Evolutionary conservation across 2,888 invertebrate genomes (phyloP), one percentile per base, ranked within the genome.

Genomic region (Kryphioiulus occultus): DNA sequence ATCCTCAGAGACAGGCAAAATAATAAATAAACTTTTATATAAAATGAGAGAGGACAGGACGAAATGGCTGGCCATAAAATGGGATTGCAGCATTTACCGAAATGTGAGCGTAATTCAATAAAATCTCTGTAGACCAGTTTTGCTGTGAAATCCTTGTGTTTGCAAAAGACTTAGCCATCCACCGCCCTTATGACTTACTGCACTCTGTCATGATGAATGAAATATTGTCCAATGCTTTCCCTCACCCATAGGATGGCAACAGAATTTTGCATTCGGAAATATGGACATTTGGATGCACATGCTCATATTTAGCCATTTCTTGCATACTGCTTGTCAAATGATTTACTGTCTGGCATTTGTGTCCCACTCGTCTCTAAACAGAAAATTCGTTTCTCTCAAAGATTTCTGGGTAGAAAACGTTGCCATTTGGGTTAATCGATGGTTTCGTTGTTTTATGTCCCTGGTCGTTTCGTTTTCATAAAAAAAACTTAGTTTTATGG

Each of bases 11-110:
- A 15, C 78, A 78, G 78, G 30, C 26, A 78, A 30, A 30, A 78
- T 78, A 78, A 78, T 78, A 78, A 78, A 78, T 78, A 78, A 78
- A 78, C 78, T 78, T 78, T 78, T 78, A 78, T 78, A 78, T 78
- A 78, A 78, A 78, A 78, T 30, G 26, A 30, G 78, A 78, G 78
- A 15, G 30, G 78, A 78, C 30, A 30, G 78, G 26, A 26, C 78
- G 78, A 30, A 78, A 78, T 78, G 78, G 78, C 78, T 9, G 22
- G 78, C 78, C 26, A 78, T 78, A 78, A 78, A 78, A 78, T 78
- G 78, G 78, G 78, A 78, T 78, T 78, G 78, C 78, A 78, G 30
- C 78, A 78, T 78, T 78, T 78, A 78, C 78, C 78, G 26, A 78
- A 78, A 78, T 78, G 78, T 78, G 78, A 10, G 78, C 78, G 78